A percentile compares a stretch with the other conserved stretches of the same genome.
Evolutionary conservation across 2,113 vertebrate genomes (phyloP).

Genomic region (Castor canadensis): DNA sequence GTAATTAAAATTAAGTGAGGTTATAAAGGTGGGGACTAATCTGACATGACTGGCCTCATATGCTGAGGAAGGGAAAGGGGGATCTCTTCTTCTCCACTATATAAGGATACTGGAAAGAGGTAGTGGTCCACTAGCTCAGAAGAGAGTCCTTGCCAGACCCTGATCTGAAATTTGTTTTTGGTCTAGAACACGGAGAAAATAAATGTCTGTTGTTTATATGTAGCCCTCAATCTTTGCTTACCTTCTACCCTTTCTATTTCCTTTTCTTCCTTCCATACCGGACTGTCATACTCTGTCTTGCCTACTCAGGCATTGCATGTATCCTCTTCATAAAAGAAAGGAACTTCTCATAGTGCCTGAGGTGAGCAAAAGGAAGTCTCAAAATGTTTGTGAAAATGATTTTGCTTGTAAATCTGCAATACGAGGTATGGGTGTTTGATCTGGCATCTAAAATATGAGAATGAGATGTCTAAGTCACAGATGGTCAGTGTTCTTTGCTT

Average conservation of each 20-base stretch:
- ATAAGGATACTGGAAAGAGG: background rate
- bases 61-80: background rate
- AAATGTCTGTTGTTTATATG: background rate
- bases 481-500: background rate
- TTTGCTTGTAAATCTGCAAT: background rate
- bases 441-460: background rate
- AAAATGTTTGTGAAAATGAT: background rate
- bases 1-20: background rate
- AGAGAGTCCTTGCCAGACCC: background rate
- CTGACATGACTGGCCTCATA: background rate
- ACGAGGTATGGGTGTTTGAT: background rate
- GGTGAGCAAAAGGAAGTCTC: background rate
- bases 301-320: background rate
- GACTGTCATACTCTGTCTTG: rapidly evolving
- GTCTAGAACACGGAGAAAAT: background rate
- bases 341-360: background rate
- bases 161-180: background rate
- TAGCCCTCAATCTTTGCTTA: background rate
- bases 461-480: background rate
- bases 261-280: background rate
- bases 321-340: background rate
- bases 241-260: background rate
- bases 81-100: background rate
- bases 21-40: background rate
- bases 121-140: background rate